phyloP scores from a whole-genome alignment of 2,113 vertebrate genomes.

The Patagioenas fasciata region DNA sequence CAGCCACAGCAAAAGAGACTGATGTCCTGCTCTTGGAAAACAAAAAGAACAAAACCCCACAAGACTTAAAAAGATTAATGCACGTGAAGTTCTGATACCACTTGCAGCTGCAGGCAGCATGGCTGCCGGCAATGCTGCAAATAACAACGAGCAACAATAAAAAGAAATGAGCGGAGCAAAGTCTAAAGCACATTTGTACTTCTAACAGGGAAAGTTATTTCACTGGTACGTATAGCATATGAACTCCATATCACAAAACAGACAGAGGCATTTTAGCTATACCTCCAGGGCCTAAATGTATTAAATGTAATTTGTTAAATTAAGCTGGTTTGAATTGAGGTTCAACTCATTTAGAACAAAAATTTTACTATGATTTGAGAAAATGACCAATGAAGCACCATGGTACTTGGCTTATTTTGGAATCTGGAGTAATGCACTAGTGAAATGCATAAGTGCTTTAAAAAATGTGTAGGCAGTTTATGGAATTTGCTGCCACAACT shows the following conservation, averaged over 20 bases:
- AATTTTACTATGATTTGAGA: background rate
- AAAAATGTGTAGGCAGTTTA: background rate
- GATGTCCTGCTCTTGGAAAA: background rate
- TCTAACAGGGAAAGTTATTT: background rate
- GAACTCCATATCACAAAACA: background rate
- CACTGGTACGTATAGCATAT: background rate
- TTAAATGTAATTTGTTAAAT: slow-evolving; percentile 31
- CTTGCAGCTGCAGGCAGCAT: background rate
- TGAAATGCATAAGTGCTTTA: background rate
- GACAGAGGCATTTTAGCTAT: background rate
- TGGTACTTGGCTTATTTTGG: background rate
- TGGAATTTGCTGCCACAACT: background rate
- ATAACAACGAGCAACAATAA: background rate
- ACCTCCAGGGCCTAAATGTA: background rate
- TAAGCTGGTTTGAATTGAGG: background rate
- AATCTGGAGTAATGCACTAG: background rate
- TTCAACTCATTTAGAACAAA: background rate
- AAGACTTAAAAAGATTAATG: background rate
- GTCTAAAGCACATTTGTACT: background rate
- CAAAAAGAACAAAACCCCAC: background rate
- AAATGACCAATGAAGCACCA: background rate
- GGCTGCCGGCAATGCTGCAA: slow-evolving; percentile 12
- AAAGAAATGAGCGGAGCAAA: background rate
- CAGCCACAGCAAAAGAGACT: background rate
- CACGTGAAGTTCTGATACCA: background rate